These are phyloP conservation scores for Erethizon dorsatum DNA, from an alignment of 2,797 vertebrate species.

Conservation along the genomic window DNA sequence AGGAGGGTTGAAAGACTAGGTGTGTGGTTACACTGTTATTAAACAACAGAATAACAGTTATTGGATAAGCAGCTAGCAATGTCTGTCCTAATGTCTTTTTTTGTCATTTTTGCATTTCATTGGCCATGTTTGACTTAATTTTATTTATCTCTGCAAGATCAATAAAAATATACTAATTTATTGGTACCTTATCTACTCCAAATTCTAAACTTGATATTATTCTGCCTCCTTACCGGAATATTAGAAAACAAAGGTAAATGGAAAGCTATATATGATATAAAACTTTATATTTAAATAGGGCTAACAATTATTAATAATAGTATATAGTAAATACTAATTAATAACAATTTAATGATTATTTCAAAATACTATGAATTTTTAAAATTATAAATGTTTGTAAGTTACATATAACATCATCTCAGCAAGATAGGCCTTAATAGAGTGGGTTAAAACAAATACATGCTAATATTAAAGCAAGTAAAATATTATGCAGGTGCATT, in stretches of 20 bases:
- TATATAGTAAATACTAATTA: neutral
- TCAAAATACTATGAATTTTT: slow-evolving; percentile 9
- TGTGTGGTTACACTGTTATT: neutral
- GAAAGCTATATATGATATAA: neutral
- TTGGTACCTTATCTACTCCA: neutral
- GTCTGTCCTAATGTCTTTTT: neutral
- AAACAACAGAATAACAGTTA: slow-evolving; percentile 13
- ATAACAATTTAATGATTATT: slow-evolving; percentile 5
- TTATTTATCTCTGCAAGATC: slow-evolving; percentile 45
- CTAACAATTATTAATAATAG: neutral
- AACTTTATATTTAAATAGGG: neutral
- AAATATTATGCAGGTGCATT: neutral
- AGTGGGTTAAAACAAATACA: slow-evolving; percentile 34
- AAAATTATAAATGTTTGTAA: neutral
- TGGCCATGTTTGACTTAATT: neutral
- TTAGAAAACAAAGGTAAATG: slow-evolving; percentile 28
- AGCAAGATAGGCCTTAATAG: neutral
- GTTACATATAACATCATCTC: neutral
- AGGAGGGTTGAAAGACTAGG: neutral
- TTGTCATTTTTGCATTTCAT: slow-evolving; percentile 32
- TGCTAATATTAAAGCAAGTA: neutral
- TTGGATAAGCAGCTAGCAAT: neutral
- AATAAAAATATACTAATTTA: slow-evolving; percentile 8
- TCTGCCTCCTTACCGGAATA: neutral
- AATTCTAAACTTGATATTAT: neutral